Percentiles rank a stretch among this genome's conserved stretches.
Conservation (phyloP, 1,140 invertebrate genomes). For the Sipha flava region DNA sequence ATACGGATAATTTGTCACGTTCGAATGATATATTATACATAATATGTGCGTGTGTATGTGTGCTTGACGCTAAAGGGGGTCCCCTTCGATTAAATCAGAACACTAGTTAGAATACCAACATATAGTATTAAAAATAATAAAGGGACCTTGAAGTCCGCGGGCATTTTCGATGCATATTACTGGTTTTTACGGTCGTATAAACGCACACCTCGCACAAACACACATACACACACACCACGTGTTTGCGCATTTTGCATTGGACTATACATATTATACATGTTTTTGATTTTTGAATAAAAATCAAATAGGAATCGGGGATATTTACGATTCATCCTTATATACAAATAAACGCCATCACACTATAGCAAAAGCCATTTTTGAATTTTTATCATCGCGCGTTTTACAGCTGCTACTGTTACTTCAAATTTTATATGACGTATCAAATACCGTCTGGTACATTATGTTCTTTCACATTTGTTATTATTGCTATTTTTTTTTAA, state of each 20-base stretch:
- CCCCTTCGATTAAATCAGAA: not conserved
- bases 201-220: not conserved
- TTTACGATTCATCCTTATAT: too few relatives aligned
- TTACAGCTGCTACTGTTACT: too few relatives aligned
- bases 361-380: too few relatives aligned
- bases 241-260: not conserved
- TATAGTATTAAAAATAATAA: not conserved
- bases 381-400: too few relatives aligned
- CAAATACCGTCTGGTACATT: too few relatives aligned
- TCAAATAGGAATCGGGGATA: too few relatives aligned
- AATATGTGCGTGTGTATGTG: not conserved
- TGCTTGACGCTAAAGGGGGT: not conserved
- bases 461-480: too few relatives aligned
- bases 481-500: too few relatives aligned
- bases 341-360: too few relatives aligned
- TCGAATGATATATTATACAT: not conserved
- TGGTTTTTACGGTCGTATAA: not conserved
- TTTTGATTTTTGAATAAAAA: too few relatives aligned
- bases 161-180: not conserved
- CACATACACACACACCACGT: not conserved
- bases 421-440: too few relatives aligned
- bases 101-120: not conserved
- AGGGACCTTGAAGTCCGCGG: not conserved
- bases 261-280: not conserved
- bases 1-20: constrained; percentile 20